Evolutionary conservation across 1,140 invertebrate genomes (phyloP).

Genomic region (Oncopodura yosiiana): DNA sequence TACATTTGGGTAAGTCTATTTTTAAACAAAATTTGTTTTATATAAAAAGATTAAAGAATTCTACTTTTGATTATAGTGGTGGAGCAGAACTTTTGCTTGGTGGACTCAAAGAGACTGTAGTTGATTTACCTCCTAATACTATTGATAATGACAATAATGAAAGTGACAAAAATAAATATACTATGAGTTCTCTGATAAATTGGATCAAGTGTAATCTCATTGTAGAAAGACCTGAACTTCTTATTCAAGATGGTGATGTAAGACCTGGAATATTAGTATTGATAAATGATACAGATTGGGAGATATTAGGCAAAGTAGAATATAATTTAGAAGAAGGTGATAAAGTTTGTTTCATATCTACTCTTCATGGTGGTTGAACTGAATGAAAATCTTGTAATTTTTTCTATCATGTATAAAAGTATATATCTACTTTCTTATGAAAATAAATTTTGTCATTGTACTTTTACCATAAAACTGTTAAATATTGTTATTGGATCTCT

Average conservation of each 20-base stretch:
- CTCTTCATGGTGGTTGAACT: conserved; percentile 56
- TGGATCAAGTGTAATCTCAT: conserved; percentile 80
- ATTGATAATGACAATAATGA: too few species aligned
- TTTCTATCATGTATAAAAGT: neutral
- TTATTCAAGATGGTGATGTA: conserved; percentile 69
- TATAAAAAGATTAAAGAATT: conserved; percentile 15
- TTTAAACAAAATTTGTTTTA: neutral
- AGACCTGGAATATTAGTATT: conserved; percentile 84
- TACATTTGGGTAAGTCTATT: neutral
- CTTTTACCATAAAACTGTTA: too few species aligned
- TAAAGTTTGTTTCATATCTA: conserved; percentile 58
- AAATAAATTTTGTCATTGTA: too few species aligned
- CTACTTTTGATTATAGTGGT: conserved; percentile 51
- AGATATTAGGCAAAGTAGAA: conserved; percentile 58
- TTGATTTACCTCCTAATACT: conserved; percentile 49
- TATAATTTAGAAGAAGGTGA: conserved; percentile 53
- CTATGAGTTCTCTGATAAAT: conserved; percentile 56
- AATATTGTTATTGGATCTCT: too few species aligned
- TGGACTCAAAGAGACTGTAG: conserved; percentile 61
- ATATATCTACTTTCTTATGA: too few species aligned
- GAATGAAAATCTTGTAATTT: neutral
- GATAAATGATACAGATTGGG: conserved; percentile 89
- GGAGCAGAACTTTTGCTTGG: conserved; percentile 79
- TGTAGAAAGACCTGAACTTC: conserved; percentile 76
- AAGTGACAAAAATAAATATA: conserved; percentile 50